phyloP scores from a whole-genome alignment of 2,113 vertebrate species.

The Varanus salvator region DNA sequence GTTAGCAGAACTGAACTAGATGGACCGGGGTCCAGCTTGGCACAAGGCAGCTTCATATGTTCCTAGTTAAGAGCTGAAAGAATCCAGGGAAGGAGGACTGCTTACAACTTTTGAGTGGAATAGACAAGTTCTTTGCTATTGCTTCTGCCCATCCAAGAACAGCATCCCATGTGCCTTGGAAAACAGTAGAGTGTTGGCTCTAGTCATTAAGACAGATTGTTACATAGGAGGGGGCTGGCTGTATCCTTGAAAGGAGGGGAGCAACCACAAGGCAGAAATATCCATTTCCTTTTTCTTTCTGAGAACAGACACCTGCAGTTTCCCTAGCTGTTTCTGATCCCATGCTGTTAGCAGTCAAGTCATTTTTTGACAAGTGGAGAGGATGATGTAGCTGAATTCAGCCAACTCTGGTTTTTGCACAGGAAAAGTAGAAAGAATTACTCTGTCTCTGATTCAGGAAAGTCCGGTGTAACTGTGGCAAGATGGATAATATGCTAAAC shows the following conservation, averaged over 20 bases:
- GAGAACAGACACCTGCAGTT: background rate
- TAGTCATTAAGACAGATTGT: background rate
- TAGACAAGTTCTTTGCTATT: background rate
- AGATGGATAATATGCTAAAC: background rate
- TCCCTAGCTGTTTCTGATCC: background rate
- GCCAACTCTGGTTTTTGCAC: background rate
- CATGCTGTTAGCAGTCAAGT: rapidly evolving
- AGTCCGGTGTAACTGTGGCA: background rate
- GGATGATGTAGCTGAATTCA: background rate
- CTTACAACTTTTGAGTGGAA: background rate
- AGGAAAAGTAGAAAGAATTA: background rate
- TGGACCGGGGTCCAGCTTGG: too few relatives aligned
- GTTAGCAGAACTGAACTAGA: too few relatives aligned
- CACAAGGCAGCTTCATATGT: too few relatives aligned
- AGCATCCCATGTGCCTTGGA: rapidly evolving
- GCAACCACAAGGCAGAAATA: background rate
- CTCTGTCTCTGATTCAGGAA: background rate
- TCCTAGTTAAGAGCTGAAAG: background rate
- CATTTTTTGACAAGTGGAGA: background rate
- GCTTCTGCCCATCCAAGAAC: rapidly evolving
- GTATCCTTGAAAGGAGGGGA: background rate
- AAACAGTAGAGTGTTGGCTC: background rate
- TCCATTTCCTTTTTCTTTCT: background rate
- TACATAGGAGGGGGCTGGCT: background rate
- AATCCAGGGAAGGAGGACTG: background rate